phyloP scores from a whole-genome alignment of 2,888 invertebrate genomes.

The Drosophila mimetica region DNA sequence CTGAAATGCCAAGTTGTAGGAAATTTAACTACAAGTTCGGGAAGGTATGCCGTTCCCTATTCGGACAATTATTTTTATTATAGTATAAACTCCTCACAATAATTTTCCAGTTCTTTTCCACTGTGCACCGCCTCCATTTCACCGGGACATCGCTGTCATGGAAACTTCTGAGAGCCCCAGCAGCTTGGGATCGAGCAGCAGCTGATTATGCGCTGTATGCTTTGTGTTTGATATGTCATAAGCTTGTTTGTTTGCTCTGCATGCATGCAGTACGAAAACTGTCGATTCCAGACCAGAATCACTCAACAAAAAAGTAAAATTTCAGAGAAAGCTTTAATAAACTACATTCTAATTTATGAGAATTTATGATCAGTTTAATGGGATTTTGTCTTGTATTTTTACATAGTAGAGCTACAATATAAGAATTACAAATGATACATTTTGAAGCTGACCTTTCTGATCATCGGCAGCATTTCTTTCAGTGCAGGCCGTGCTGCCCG shows the following conservation, averaged over 20 bases:
- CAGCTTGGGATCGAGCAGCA: constrained; percentile 6
- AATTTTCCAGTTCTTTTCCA: background rate
- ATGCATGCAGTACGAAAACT: constrained; percentile 17
- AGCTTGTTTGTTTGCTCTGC: constrained; percentile 38
- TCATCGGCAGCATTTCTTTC: background rate
- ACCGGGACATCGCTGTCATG: constrained; percentile 21
- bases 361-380: no score
- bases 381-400: no score
- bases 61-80: no score
- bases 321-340: background rate
- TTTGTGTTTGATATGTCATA: constrained; percentile 48
- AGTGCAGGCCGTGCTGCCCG: constrained; percentile 5
- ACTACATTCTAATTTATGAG: background rate
- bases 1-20: no score
- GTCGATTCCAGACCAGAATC: background rate
- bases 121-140: constrained; percentile 8
- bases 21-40: no score
- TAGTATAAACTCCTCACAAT: no score
- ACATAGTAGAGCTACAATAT: no score
- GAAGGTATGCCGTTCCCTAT: no score
- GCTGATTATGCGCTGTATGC: constrained; percentile 48
- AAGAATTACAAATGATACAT: no score
- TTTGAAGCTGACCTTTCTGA: background rate
- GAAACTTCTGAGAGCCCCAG: constrained; percentile 31
- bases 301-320: background rate